These are phyloP conservation scores for Larimichthys crocea DNA, from an alignment of 2,113 vertebrate species.

Conservation along the genomic window DNA sequence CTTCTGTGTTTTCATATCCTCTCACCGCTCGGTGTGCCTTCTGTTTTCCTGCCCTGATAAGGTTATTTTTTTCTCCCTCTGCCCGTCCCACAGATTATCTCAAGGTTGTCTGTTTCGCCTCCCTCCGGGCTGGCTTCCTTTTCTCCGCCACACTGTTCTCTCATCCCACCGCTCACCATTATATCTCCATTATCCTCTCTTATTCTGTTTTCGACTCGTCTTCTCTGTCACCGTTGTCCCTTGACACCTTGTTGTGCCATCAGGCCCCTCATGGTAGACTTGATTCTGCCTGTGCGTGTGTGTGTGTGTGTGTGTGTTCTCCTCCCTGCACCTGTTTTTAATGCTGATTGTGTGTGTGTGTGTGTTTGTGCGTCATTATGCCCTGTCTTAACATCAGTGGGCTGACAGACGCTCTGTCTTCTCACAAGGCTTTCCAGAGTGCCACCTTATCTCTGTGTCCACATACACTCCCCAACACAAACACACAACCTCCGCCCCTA, in stretches of 20 bases:
- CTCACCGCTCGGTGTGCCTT: constrained; percentile 39
- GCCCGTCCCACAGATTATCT: constrained; percentile 67
- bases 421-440: constrained; percentile 64
- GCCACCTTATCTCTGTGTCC: constrained; percentile 74
- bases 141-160: constrained; percentile 54
- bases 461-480: constrained; percentile 45
- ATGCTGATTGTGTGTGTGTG: constrained; percentile 37
- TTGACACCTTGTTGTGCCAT: constrained; percentile 45
- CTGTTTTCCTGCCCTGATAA: constrained; percentile 66
- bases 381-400: constrained; percentile 50
- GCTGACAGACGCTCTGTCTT: constrained; percentile 53
- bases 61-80: constrained; percentile 59
- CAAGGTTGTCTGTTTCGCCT: constrained; percentile 72
- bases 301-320: constrained; percentile 18
- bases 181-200: constrained; percentile 52
- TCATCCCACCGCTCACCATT: constrained; percentile 52
- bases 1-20: constrained; percentile 50
- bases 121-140: constrained; percentile 60
- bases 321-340: constrained; percentile 51
- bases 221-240: constrained; percentile 40
- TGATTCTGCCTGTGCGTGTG: constrained; percentile 26
- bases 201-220: constrained; percentile 38
- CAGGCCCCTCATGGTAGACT: constrained; percentile 38
- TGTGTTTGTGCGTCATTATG: constrained; percentile 42
- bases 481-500: constrained; percentile 6